Evolutionary conservation across 2,797 vertebrate species (phyloP).

Genomic region (Myotis planiceps): DNA sequence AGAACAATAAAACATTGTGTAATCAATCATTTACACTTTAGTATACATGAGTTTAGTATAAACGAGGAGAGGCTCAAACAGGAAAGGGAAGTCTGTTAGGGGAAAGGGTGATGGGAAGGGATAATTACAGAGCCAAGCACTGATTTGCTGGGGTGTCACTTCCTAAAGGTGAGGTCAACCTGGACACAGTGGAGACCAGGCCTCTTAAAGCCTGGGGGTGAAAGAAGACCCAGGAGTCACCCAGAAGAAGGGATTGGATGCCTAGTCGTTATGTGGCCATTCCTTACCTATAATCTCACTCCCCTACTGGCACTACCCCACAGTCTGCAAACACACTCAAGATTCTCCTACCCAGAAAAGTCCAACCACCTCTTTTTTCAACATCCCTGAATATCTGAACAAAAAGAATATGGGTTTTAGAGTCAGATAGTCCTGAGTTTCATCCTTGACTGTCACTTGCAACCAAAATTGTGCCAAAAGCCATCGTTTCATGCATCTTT

Average conservation of each 20-base stretch:
- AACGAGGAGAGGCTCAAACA: not conserved
- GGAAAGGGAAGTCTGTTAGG: not conserved
- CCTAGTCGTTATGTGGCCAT: not conserved
- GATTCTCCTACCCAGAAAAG: not conserved
- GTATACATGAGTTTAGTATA: not conserved
- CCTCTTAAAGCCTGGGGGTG: not conserved
- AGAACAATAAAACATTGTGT: not conserved
- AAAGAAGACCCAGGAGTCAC: not conserved
- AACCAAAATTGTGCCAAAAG: not conserved
- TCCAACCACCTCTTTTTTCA: not conserved
- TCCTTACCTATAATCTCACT: not conserved
- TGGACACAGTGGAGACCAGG: not conserved
- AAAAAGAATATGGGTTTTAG: not conserved
- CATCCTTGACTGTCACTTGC: not conserved
- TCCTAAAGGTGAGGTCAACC: not conserved
- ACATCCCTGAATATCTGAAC: not conserved
- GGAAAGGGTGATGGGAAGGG: not conserved
- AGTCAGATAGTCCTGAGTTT: not conserved
- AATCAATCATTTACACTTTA: not conserved
- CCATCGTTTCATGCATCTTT: not conserved
- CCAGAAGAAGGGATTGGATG: not conserved
- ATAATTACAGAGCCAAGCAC: not conserved
- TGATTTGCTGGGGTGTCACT: not conserved
- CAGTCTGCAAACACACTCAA: not conserved
- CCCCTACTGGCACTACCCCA: not conserved